These are phyloP conservation scores for Neopipo cinnamomea DNA, from an alignment of 2,113 vertebrate genomes.

Conservation along the genomic window DNA sequence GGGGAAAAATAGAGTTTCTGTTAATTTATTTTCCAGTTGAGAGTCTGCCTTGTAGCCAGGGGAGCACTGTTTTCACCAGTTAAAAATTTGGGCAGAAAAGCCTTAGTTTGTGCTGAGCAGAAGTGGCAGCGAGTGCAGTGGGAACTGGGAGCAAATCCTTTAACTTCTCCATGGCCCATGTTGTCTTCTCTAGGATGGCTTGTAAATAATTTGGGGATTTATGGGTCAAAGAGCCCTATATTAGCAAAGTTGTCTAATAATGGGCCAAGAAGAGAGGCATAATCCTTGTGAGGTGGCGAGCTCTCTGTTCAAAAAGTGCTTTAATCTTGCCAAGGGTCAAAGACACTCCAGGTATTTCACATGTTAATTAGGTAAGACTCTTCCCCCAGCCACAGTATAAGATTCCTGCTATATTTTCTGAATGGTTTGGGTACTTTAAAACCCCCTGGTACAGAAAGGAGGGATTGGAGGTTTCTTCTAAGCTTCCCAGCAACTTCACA, in stretches of 20 bases:
- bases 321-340: not conserved
- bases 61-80: not conserved
- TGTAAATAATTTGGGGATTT: not conserved
- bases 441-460: not conserved
- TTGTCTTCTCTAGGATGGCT: not conserved
- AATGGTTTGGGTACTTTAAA: not conserved
- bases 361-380: not conserved
- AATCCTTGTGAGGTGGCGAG: not conserved
- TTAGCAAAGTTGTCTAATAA: not conserved
- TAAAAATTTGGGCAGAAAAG: not conserved
- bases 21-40: slow-evolving; percentile 22
- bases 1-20: not conserved
- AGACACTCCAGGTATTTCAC: not conserved
- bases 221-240: not conserved
- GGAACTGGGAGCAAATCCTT: not conserved
- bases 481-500: not conserved
- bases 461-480: not conserved
- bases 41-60: slow-evolving; percentile 10
- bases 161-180: not conserved
- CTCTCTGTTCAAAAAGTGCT: not conserved
- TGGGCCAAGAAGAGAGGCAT: not conserved
- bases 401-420: not conserved
- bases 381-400: not conserved
- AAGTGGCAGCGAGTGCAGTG: not conserved
- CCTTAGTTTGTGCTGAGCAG: not conserved